Conservation (phyloP, 2,888 invertebrate species). For the Euclidia mi region DNA sequence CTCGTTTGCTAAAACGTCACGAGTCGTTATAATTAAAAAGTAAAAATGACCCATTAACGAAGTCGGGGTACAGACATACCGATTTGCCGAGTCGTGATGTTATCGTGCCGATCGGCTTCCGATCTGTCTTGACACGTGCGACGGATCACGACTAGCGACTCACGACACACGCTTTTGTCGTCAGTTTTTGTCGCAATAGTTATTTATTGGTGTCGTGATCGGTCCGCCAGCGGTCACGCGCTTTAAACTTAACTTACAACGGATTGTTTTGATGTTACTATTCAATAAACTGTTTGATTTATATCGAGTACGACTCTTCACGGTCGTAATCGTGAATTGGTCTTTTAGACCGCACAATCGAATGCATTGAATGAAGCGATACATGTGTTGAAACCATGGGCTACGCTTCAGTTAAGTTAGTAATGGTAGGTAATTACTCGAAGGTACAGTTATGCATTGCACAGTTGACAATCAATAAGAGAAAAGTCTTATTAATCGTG, state of each 20-base stretch:
- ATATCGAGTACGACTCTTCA: slow-evolving; percentile 26
- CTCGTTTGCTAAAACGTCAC: slow-evolving; percentile 52
- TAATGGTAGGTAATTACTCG: no score
- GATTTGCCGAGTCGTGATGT: slow-evolving; percentile 45
- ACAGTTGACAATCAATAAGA: no score
- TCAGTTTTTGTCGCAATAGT: slow-evolving; percentile 59
- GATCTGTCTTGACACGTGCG: slow-evolving; percentile 54
- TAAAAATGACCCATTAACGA: slow-evolving; percentile 55
- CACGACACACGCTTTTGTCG: slow-evolving; percentile 56
- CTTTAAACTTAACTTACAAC: slow-evolving; percentile 49
- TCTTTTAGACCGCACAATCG: slow-evolving; percentile 26
- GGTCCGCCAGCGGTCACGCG: slow-evolving; percentile 45
- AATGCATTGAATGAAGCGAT: not conserved
- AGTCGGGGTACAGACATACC: slow-evolving; percentile 23
- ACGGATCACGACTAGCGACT: slow-evolving; percentile 53
- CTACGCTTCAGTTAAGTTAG: no score
- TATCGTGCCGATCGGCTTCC: slow-evolving; percentile 55
- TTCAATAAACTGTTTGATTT: slow-evolving; percentile 58
- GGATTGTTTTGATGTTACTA: slow-evolving; percentile 53
- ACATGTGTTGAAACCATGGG: no score
- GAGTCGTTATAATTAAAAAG: slow-evolving; percentile 57
- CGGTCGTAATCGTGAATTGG: slow-evolving; percentile 46
- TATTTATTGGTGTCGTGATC: slow-evolving; percentile 58
- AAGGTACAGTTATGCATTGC: no score
- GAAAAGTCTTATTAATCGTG: no score